phyloP scores from a whole-genome alignment of 2,113 vertebrate genomes.

The Cichladusa arquata region DNA sequence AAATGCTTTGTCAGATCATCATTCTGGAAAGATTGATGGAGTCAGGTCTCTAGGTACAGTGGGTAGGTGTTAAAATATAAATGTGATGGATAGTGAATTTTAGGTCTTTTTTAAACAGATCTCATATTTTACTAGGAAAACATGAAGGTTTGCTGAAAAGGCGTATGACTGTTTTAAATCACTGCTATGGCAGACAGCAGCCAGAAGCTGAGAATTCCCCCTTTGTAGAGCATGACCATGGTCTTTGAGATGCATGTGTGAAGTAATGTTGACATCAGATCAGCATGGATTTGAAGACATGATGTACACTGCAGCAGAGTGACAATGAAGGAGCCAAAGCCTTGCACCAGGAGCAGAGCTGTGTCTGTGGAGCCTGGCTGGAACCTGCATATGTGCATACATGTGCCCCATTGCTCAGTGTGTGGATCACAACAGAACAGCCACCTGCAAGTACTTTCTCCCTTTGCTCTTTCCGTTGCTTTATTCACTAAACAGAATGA shows the following conservation, averaged over 20 bases:
- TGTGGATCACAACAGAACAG: neutral
- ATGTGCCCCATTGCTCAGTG: fast-evolving
- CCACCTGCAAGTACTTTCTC: neutral
- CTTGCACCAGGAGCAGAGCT: neutral
- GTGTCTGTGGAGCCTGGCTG: fast-evolving
- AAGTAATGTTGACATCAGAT: neutral
- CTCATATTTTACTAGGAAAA: neutral
- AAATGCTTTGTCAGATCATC: conserved; percentile 15
- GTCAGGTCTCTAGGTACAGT: neutral
- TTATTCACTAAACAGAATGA: neutral
- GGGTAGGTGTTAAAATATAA: neutral
- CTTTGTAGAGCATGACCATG: neutral
- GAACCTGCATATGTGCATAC: fast-evolving
- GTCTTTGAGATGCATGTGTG: neutral
- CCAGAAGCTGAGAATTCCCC: neutral
- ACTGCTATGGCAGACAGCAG: neutral
- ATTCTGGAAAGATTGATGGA: neutral
- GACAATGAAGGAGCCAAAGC: neutral
- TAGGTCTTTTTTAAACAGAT: neutral
- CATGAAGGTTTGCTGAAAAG: neutral
- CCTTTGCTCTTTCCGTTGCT: neutral
- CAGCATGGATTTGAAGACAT: neutral
- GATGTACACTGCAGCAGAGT: neutral
- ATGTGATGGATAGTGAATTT: conserved; percentile 10
- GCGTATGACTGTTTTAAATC: neutral